phyloP scores from a whole-genome alignment of 2,113 vertebrate species.

The Hippolais icterina region DNA sequence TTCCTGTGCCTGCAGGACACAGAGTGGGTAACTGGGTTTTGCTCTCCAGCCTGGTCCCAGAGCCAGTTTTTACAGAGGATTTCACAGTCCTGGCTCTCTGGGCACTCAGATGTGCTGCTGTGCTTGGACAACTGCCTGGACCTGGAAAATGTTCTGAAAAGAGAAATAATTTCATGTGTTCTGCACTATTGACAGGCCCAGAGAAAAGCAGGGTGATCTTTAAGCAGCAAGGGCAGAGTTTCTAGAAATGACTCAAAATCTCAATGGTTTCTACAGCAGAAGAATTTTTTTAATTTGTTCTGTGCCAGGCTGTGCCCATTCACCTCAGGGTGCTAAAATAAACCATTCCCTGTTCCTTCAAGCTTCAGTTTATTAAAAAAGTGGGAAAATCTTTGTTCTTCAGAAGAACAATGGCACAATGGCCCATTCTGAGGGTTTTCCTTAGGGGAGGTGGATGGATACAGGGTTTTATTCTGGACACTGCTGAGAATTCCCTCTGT shows the following conservation, averaged over 20 bases:
- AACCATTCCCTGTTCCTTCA: neutral
- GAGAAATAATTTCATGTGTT: neutral
- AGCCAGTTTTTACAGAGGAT: neutral
- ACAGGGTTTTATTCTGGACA: neutral
- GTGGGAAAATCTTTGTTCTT: neutral
- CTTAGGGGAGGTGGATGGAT: neutral
- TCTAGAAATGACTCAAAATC: neutral
- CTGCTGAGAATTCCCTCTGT: neutral
- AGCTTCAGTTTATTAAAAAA: neutral
- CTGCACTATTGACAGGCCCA: neutral
- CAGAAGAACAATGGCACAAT: neutral
- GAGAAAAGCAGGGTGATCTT: neutral
- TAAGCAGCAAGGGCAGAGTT: neutral
- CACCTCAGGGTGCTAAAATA: neutral
- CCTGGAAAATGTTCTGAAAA: neutral
- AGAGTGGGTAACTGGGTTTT: neutral
- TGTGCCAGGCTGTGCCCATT: neutral
- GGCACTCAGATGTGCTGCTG: neutral
- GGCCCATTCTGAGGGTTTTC: neutral
- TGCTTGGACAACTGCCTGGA: constrained; percentile 44
- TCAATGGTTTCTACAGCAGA: neutral
- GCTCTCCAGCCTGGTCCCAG: neutral
- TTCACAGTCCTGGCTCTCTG: neutral
- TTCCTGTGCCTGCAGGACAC: neutral
- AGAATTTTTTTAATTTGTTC: neutral